phyloP scores from a whole-genome alignment of 2,888 invertebrate species.

The Apamea crenata region DNA sequence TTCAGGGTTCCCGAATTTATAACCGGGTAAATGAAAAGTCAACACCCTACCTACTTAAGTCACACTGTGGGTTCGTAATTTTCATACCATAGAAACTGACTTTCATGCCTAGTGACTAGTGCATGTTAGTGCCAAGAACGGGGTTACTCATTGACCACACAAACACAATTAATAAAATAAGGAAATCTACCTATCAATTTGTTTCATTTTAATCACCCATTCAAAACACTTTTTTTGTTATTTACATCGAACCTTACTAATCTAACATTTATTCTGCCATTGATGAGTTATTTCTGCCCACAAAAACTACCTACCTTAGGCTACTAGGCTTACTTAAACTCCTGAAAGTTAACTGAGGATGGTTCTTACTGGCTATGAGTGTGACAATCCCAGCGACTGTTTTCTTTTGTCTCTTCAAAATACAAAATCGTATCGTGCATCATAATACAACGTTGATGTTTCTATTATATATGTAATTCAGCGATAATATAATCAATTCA shows the following conservation, averaged over 20 bases:
- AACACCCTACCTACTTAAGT: neutral
- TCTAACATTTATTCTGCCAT: neutral
- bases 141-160: conserved; percentile 1
- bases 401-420: neutral
- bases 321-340: neutral
- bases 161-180: neutral
- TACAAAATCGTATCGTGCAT: neutral
- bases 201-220: conserved; percentile 3
- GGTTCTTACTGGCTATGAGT: too few species aligned
- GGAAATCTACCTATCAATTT: conserved; percentile 14
- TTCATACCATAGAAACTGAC: conserved; percentile 42
- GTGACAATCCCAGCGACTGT: neutral
- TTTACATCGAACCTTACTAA: neutral
- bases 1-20: neutral
- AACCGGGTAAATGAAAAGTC: neutral
- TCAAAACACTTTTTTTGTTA: neutral
- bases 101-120: neutral
- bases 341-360: neutral
- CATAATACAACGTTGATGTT: neutral
- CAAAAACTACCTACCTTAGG: neutral
- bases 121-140: neutral
- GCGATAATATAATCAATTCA: conserved; percentile 30
- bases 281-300: neutral
- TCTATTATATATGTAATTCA: neutral
- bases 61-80: conserved; percentile 14